Conservation (phyloP, 1,140 invertebrate genomes). For the Cydia amplana region DNA sequence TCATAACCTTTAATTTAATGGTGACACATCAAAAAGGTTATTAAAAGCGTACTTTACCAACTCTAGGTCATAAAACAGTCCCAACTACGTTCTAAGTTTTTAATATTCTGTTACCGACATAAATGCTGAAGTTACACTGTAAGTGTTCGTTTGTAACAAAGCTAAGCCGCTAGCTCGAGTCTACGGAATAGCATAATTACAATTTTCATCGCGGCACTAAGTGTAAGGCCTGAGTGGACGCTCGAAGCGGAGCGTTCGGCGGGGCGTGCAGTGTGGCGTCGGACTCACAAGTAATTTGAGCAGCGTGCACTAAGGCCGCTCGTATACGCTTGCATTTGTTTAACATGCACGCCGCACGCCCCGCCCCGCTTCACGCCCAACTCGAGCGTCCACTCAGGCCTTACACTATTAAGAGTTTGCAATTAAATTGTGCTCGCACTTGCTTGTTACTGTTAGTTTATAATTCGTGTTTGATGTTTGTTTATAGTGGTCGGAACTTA, state of each 20-base stretch:
- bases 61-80: background rate
- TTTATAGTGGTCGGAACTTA: background rate
- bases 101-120: constrained; percentile 13
- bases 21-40: background rate
- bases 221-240: too few relatives aligned
- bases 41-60: constrained; percentile 6
- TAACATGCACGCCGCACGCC: too few relatives aligned
- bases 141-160: constrained; percentile 29
- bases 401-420: background rate
- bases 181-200: constrained; percentile 27
- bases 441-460: constrained; percentile 16
- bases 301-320: too few relatives aligned
- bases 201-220: constrained; percentile 18
- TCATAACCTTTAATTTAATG: constrained; percentile 9
- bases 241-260: too few relatives aligned
- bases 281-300: too few relatives aligned
- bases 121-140: background rate
- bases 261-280: too few relatives aligned
- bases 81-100: constrained; percentile 14
- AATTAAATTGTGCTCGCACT: constrained; percentile 23
- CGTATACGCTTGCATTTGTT: too few relatives aligned
- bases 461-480: constrained; percentile 3
- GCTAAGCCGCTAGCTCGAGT: background rate
- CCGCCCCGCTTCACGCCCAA: too few relatives aligned
- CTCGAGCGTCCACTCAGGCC: too few relatives aligned